Evolutionary conservation across 1,140 invertebrate species (phyloP).

Genomic region (Tenebrio molitor): DNA sequence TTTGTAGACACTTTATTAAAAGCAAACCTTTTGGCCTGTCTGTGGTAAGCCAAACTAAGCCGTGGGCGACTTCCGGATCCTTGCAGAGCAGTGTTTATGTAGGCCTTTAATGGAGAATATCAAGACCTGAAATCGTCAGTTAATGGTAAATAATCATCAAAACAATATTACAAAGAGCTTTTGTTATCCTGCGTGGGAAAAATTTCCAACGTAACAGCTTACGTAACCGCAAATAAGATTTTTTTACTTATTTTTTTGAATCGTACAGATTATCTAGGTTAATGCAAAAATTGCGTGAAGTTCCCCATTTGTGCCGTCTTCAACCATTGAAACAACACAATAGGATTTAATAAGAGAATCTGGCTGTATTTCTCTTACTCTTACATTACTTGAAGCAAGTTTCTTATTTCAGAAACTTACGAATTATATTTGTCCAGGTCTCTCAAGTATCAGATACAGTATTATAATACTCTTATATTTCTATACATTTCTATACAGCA

Average conservation of each 20-base stretch:
- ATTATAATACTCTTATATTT: too few species aligned
- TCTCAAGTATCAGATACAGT: background rate
- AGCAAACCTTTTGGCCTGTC: constrained; percentile 36
- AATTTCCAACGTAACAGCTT: background rate
- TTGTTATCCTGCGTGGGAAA: background rate
- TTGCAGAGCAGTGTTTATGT: constrained; percentile 32
- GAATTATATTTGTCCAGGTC: background rate
- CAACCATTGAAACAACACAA: constrained; percentile 21
- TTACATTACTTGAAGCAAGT: background rate
- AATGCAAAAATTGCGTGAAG: constrained; percentile 29
- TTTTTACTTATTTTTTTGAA: background rate
- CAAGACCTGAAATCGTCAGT: constrained; percentile 18
- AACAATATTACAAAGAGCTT: constrained; percentile 7
- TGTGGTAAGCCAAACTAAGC: constrained; percentile 32
- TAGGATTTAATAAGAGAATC: constrained; percentile 33
- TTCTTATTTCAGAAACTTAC: background rate
- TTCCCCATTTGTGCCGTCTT: background rate
- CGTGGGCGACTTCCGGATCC: constrained; percentile 31
- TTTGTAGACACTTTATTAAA: constrained; percentile 35
- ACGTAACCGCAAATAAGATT: background rate
- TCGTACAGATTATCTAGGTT: background rate
- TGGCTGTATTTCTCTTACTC: background rate
- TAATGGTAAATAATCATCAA: constrained; percentile 18
- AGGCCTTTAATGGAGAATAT: constrained; percentile 25
- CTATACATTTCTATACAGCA: too few species aligned